phyloP scores from a whole-genome alignment of 2,113 vertebrate genomes.

The Poicephalus gulielmi region DNA sequence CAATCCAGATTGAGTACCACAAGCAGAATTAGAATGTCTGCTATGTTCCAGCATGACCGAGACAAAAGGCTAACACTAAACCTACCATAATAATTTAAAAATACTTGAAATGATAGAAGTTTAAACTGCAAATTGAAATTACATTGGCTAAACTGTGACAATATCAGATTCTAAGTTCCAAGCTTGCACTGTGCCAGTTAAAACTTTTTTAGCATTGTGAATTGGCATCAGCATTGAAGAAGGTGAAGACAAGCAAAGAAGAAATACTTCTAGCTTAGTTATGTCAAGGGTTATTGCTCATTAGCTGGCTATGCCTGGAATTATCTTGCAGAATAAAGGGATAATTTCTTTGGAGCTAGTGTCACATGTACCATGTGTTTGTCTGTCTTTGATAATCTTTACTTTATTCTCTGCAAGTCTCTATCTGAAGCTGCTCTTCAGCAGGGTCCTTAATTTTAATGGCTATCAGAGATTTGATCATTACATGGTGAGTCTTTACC shows the following conservation, averaged over 20 bases:
- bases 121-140: background rate
- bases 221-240: background rate
- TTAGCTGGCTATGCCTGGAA: background rate
- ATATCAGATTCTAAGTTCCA: background rate
- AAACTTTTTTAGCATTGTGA: background rate
- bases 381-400: background rate
- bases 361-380: background rate
- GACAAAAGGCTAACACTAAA: background rate
- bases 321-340: background rate
- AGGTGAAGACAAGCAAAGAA: background rate
- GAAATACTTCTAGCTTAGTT: background rate
- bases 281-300: background rate
- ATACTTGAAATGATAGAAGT: background rate
- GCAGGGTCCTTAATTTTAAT: slow-evolving; percentile 27
- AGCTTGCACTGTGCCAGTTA: background rate
- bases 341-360: background rate
- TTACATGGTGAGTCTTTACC: background rate
- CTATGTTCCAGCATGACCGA: background rate
- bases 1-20: background rate
- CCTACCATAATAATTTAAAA: background rate
- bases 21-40: background rate
- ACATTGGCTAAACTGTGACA: background rate
- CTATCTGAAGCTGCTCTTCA: slow-evolving; percentile 9
- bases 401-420: background rate
- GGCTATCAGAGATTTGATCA: slow-evolving; percentile 15